Evolutionary conservation across 53 echinoderm and acorn worm species (phyloP).

Genomic region (Henricia sp.): DNA sequence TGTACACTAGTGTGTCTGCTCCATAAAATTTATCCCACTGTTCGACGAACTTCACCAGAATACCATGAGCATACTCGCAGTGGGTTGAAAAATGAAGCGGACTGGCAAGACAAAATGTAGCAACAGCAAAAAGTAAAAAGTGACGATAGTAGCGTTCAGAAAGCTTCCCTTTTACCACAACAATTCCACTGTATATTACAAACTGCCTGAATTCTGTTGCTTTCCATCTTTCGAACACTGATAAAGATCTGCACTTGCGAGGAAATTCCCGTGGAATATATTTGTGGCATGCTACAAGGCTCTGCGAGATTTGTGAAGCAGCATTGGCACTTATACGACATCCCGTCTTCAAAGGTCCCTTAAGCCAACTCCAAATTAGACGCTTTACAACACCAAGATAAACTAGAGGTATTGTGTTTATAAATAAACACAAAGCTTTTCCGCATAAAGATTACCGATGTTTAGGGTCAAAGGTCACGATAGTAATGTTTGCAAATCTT

Average conservation of each 20-base stretch:
- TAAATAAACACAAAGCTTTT: no score
- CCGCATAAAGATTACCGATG: no score
- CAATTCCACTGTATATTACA: conserved; percentile 47
- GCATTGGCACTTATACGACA: conserved; percentile 54
- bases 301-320: conserved; percentile 28
- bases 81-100: conserved; percentile 3
- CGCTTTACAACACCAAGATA: conserved; percentile 65
- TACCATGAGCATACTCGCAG: conserved; percentile 32
- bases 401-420: no score
- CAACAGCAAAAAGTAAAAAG: conserved; percentile 25
- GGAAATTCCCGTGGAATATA: conserved; percentile 50
- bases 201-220: conserved; percentile 68
- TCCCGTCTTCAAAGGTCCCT: conserved; percentile 59
- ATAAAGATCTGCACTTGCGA: conserved; percentile 16
- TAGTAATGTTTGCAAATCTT: no score
- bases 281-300: conserved; percentile 40
- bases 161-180: conserved; percentile 29
- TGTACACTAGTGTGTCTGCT: conserved; percentile 48
- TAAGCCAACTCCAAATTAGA: conserved; percentile 63
- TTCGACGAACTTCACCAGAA: conserved; percentile 42
- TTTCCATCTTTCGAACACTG: conserved; percentile 63
- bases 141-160: conserved; percentile 24
- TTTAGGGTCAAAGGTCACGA: no score
- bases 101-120: conserved; percentile 20
- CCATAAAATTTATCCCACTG: conserved; percentile 41